Percentiles rank a stretch among this genome's conserved stretches.
Evolutionary conservation across 2,113 vertebrate genomes (phyloP).

Genomic region (Alces alces): DNA sequence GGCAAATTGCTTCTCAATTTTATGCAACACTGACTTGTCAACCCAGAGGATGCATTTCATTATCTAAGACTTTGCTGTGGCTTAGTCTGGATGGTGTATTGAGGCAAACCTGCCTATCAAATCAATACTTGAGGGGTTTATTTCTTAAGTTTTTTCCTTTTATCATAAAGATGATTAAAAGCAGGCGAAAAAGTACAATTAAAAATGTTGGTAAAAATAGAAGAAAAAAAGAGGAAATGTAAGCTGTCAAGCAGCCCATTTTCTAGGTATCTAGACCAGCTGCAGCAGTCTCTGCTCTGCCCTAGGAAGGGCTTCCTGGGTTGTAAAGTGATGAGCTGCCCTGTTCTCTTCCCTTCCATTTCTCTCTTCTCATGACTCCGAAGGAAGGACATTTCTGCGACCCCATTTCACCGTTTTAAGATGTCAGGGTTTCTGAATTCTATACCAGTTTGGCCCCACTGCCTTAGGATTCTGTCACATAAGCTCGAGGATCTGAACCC

Average conservation of each 20-base stretch:
- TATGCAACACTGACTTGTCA: neutral
- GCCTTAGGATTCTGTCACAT: neutral
- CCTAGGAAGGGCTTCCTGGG: neutral
- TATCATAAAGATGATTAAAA: constrained; percentile 9
- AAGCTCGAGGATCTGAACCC: neutral
- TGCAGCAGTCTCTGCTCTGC: neutral
- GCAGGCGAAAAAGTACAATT: neutral
- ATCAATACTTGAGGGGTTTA: neutral
- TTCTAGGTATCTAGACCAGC: neutral
- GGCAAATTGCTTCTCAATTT: constrained; percentile 42
- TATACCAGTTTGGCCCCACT: neutral
- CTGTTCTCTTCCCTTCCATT: neutral
- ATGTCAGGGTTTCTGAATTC: neutral
- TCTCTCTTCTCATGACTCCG: neutral
- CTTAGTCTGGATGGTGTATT: neutral
- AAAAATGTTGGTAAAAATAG: neutral
- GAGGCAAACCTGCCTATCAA: constrained; percentile 14
- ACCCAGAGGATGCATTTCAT: constrained; percentile 35
- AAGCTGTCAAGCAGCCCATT: neutral
- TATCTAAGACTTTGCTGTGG: neutral
- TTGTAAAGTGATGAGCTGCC: neutral
- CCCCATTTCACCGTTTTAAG: neutral
- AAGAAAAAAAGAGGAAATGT: neutral
- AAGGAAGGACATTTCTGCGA: neutral
- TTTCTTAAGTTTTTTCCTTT: neutral